A percentile compares a stretch with the other conserved stretches of the same genome.
phyloP scores from a whole-genome alignment of 2,888 invertebrate genomes.

The Criorhina ranunculi region DNA sequence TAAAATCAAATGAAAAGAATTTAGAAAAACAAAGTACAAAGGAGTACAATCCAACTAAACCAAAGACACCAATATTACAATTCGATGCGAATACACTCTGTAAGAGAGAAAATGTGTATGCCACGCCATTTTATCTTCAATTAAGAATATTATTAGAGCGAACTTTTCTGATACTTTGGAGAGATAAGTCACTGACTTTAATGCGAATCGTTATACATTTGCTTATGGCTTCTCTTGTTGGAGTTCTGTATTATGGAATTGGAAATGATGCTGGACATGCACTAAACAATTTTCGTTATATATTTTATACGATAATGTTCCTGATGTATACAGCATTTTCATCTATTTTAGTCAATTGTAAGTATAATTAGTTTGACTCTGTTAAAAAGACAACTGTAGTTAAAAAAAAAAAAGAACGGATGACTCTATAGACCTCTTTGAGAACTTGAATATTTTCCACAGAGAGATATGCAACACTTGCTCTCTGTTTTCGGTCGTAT shows the following conservation, averaged over 20 bases:
- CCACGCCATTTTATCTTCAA: conserved; percentile 87
- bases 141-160: conserved; percentile 87
- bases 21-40: conserved; percentile 71
- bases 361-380: conserved; percentile 85
- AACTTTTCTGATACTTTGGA: conserved; percentile 87
- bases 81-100: conserved; percentile 81
- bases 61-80: conserved; percentile 78
- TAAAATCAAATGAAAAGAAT: conserved; percentile 47
- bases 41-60: conserved; percentile 69
- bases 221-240: conserved; percentile 92
- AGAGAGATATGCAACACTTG: too few species aligned
- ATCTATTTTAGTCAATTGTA: conserved; percentile 95
- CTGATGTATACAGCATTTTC: conserved; percentile 97
- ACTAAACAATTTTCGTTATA: conserved; percentile 93
- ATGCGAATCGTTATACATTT: conserved; percentile 92
- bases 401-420: too few species aligned
- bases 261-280: conserved; percentile 94
- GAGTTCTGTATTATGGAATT: conserved; percentile 92
- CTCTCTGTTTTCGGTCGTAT: too few species aligned
- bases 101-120: conserved; percentile 84
- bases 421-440: too few species aligned
- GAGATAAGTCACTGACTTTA: conserved; percentile 90
- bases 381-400: too few species aligned
- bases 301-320: conserved; percentile 97
- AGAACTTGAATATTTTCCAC: too few species aligned